Base-by-base conservation (phyloP, 2,888 invertebrate species). In the Scaeva pyrastri region DNA sequence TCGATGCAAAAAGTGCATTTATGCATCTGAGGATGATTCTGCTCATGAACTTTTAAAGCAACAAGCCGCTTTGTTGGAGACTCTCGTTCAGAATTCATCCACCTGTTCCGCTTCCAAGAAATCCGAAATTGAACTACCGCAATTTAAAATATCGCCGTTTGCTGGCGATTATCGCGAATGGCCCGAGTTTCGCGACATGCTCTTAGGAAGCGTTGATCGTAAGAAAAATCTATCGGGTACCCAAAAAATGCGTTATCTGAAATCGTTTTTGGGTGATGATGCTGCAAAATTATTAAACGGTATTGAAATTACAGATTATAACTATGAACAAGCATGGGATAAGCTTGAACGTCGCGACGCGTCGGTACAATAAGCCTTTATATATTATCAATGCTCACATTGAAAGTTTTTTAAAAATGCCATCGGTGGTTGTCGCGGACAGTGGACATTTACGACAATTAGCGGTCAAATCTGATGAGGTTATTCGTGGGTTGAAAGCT, bases 1-100 rank as follows among this genome's bases (percentile, higher is more conserved):
- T 75, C 21, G 64, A 55, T 0, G 74, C 74, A n/a, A 75, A 75
- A 75, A 75, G 43, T 66, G 74, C 74, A 6, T 66, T 5, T 50
- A 3, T 50, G 21, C n/a, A n/a, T n/a, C n/a, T n/a, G n/a, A n/a
- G n/a, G n/a, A n/a, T n/a, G n/a, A n/a, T n/a, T n/a, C n/a, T n/a
- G n/a, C n/a, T n/a, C n/a, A n/a, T n/a, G n/a, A n/a, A n/a, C n/a
- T n/a, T n/a, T n/a, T n/a, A 50, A 50, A 8, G 50, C 50, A 50
- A 31, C 26, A 23, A 23, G n/a, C 7, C n/a, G 2, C 31, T 8
- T 43, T n/a, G n/a, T n/a, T n/a, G n/a, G n/a, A n/a, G n/a, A n/a
- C 12, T 12, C 43, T n/a, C n/a, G n/a, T n/a, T n/a, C n/a, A n/a
- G n/a, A n/a, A n/a, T 12, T 12, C 12, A 2, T 2, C n/a, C n/a